Evolutionary conservation across 2,797 vertebrate species (phyloP), one percentile per base, ranked within the genome.

Genomic region (Hephaestus fuliginosus): DNA sequence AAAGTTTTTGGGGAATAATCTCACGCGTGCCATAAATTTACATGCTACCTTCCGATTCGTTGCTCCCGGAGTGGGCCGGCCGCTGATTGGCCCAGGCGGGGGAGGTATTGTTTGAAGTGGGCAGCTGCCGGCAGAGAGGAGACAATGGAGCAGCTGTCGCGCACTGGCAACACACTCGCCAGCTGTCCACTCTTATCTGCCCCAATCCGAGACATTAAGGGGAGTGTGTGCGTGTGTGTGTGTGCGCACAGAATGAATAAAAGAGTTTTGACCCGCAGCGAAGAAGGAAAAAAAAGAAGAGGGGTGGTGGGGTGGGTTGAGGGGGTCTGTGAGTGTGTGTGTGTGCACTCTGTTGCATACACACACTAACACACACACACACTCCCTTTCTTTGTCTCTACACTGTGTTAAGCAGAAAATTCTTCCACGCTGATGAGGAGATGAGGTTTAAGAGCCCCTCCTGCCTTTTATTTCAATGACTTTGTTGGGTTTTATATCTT

Each of bases 141-240:
- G 96, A 99, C 98, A 99, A 99, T 99, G 95, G 97, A 96, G 97
- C 98, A 99, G 98, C 98, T 99, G 98, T 98, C 97, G 95, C 92
- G 96, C 97, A 96, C 97, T 97, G 97, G 97, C 97, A 96, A 96
- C 96, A 96, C 97, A 97, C 97, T 97, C 96, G 96, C 98, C 98
- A 99, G 98, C 98, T 99, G 98, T 99, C 98, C 97, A 97, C 97
- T 97, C 97, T 98, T 98, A 98, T 99, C 97, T 97, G 94, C 95
- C 94, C 95, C 95, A 95, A 96, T 97, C 95, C 96, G 96, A 96
- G 97, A 97, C 97, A 97, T 96, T 96, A 96, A 96, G 96, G 96
- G 96, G 97, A 93, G 96, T 95, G 94, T 96, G 96, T 95, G 88
- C 49, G 95, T 46, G 52, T 33, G 78, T 53, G 78, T 30, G 65